Evolutionary conservation across 2,888 invertebrate genomes (phyloP).

Genomic region (Cactoblastis cactorum): DNA sequence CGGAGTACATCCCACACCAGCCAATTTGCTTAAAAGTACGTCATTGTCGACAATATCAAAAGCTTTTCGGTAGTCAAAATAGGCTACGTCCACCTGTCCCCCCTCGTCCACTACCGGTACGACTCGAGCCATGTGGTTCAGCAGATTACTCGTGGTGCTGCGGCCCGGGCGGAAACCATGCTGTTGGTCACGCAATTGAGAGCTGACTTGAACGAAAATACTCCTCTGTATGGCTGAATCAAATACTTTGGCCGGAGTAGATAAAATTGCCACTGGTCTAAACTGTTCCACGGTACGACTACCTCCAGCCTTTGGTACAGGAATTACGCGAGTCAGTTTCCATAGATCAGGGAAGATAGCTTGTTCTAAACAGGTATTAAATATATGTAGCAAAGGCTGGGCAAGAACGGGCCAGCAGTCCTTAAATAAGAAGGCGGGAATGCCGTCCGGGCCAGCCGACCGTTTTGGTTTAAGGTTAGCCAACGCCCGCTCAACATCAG

Average conservation of each 20-base stretch:
- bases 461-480: background rate
- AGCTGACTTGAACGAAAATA: background rate
- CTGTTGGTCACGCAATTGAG: background rate
- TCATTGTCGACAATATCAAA: background rate
- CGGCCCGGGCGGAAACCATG: background rate
- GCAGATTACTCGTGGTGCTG: background rate
- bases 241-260: background rate
- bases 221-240: background rate
- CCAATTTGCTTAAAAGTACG: background rate
- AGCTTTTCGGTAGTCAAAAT: background rate
- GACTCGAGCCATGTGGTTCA: background rate
- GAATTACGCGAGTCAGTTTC: background rate
- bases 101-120: background rate
- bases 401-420: background rate
- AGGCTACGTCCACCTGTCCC: background rate
- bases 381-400: background rate
- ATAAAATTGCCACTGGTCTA: background rate
- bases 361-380: background rate
- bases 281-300: background rate
- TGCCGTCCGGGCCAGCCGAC: conserved; percentile 17
- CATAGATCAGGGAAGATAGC: background rate
- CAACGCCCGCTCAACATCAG: background rate
- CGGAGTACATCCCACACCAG: background rate
- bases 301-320: background rate
- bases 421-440: background rate